phyloP scores from a whole-genome alignment of 2,797 vertebrate genomes.

The Semaprochilodus insignis region DNA sequence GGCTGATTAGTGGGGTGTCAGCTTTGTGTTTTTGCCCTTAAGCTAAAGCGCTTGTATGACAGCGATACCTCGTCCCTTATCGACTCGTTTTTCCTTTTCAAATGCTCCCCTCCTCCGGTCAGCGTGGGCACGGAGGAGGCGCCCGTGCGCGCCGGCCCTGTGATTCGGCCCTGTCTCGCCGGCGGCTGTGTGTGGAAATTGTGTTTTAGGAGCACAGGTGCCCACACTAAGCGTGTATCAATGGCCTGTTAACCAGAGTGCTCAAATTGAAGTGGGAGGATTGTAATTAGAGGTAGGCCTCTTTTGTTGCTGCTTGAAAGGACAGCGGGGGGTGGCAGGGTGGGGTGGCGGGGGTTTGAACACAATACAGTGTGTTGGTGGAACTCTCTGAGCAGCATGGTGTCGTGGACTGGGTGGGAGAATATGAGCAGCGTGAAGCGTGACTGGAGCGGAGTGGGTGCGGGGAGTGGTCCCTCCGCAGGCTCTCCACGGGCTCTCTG shows the following conservation, averaged over 20 bases:
- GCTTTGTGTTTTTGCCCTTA: conserved; percentile 62
- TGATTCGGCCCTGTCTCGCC: conserved; percentile 63
- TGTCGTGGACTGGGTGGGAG: conserved; percentile 57
- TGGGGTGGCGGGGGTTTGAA: background rate
- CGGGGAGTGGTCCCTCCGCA: conserved; percentile 47
- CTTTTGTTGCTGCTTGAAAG: conserved; percentile 60
- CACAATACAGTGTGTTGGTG: conserved; percentile 51
- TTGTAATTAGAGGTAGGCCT: conserved; percentile 71
- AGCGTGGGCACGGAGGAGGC: conserved; percentile 56
- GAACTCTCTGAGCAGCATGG: conserved; percentile 59
- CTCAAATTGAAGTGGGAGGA: conserved; percentile 68
- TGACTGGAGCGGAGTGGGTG: conserved; percentile 55
- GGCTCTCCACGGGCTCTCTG: conserved; percentile 49
- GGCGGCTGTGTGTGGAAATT: conserved; percentile 75
- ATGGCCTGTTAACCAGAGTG: conserved; percentile 68
- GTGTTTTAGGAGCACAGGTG: conserved; percentile 70
- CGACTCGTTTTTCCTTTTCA: conserved; percentile 50
- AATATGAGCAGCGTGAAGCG: conserved; percentile 60
- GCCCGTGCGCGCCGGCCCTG: conserved; percentile 48
- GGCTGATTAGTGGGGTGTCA: conserved; percentile 73
- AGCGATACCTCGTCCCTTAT: conserved; percentile 62
- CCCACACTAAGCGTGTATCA: conserved; percentile 62
- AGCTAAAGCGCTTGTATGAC: conserved; percentile 55
- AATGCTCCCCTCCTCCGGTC: conserved; percentile 57
- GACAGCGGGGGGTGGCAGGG: conserved; percentile 51